Evolutionary conservation across 2,888 invertebrate genomes (phyloP), one percentile per base, ranked within the genome.

Genomic region (Xanthorhoe designata): DNA sequence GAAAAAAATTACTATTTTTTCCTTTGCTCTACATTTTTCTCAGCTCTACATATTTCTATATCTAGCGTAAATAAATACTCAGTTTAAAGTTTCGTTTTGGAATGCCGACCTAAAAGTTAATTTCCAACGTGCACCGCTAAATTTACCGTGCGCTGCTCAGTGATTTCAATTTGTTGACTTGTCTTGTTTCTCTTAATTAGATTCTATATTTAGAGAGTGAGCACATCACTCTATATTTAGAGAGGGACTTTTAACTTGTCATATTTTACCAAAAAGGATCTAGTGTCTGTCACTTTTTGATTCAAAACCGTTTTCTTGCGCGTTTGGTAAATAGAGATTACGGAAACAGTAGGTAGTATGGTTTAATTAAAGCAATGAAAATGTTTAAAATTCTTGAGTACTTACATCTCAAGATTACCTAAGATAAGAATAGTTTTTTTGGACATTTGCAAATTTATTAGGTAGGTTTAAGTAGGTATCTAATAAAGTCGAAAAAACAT

Each of bases 161-260:
- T 78, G 78, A 81, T 81, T 84, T 77, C 84, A 88, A 89, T 89
- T 88, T 85, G 85, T 84, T 78, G 17, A 69, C 73, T 85, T 79
- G 82, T 84, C 85, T 86, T 87, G 80, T 89, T 88, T 86, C 76
- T 84, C 82, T 84, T 88, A 89, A 88, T 89, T 86, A 84, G 79
- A 83, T 81, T 80, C 77, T 81, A 75, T 76, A 80, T 80, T 63
- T 66, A 49, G 64, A 50, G 6, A 29, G 49, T n/a, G 77, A 70
- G 71, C 75, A 70, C 77, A 75, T 77, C 75, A 71, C 32, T 62
- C 67, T 78, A 75, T 76, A 80, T 80, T 63, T 66, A 49, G 64
- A 50, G 6, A 29, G 49, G 32, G 24, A 13, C 4, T 19, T 50
- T 6, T 52, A 62, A 35, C 17, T 52, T 57, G 51, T 53, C 57